phyloP scores from a whole-genome alignment of 2,888 invertebrate species.

The Camptogramma bilineatum region DNA sequence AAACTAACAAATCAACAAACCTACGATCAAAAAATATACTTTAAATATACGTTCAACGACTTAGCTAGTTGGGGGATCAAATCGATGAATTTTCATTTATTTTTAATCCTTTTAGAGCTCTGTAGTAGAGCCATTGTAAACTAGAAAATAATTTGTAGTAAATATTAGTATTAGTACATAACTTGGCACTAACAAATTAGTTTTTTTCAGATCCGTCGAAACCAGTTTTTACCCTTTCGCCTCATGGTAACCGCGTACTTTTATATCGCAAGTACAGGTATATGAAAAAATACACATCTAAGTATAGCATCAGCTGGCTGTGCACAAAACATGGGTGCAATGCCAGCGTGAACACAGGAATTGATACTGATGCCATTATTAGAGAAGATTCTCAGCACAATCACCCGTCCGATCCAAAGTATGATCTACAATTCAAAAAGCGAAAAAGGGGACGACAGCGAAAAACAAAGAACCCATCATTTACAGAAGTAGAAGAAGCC shows the following conservation, averaged over 20 bases:
- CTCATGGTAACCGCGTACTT: background rate
- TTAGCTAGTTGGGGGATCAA: too few species aligned
- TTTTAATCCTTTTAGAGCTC: too few species aligned
- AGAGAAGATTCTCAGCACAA: conserved; percentile 10
- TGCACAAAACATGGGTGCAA: conserved; percentile 9
- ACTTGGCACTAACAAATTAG: background rate
- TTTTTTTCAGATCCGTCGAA: conserved; percentile 15
- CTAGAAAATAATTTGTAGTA: too few species aligned
- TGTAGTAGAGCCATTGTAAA: too few species aligned
- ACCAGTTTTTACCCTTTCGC: conserved; percentile 2
- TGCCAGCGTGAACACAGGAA: conserved; percentile 10
- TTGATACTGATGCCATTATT: conserved; percentile 4
- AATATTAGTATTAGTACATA: background rate
- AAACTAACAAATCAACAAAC: too few species aligned
- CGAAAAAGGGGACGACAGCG: background rate
- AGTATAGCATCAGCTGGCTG: conserved; percentile 1
- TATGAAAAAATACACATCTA: conserved; percentile 2
- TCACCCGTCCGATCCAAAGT: conserved; percentile 3
- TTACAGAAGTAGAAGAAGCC: conserved; percentile 19
- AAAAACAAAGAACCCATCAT: conserved; percentile 14
- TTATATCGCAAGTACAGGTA: conserved; percentile 16
- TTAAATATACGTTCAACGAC: too few species aligned
- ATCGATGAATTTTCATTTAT: too few species aligned
- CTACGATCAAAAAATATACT: too few species aligned
- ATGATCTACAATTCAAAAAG: background rate